Base-by-base conservation (phyloP, 2,888 invertebrate genomes). In the Pasiphila rectangulata region DNA sequence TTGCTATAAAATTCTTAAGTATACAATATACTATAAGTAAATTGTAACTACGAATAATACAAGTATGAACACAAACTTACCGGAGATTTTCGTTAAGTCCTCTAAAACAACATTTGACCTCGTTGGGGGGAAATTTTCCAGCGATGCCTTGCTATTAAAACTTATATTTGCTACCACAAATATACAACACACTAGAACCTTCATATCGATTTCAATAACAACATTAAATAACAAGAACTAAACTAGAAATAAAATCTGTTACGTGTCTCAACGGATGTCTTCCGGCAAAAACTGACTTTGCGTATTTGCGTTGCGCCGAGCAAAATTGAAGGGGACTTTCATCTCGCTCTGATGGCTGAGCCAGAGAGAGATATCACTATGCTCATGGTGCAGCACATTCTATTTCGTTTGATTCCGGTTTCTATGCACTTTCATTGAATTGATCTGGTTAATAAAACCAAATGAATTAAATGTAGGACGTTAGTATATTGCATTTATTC, bases 61-160 rank as follows among this genome's bases (percentile, higher is more conserved):
- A n/a, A n/a, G n/a, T n/a, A n/a, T n/a, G n/a, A 40, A 30, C 4
- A 15, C 5, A 12, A 6, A 39, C 66, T 64, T 62, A 86, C 87
- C 84, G 61, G 75, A 69, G 63, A 69, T 77, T 61, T 72, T 79
- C 0, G 81, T 82, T 3, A 72, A 72, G 56, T 86, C 86, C 42
- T 80, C 76, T 24, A 84, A 65, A 10, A 84, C 67, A 38, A 77
- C 57, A 56, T 76, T 80, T 4, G 69, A 56, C 19, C 66, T 73
- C 4, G 67, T 63, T 0, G 84, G 81, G 5, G 74, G 61, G 46
- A 80, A 77, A 60, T 77, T 83, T 46, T 87, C 87, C 56, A 87
- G 51, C 0, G 87, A 87, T 1, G 87, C 87, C 60, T 81, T 86
- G 6, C 86, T 78, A 69, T 83, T 81, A 56, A 79, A 67, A 48